A percentile compares a stretch with the other conserved stretches of the same genome.
phyloP scores from a whole-genome alignment of 2,113 vertebrate species.

The Microtus pennsylvanicus region DNA sequence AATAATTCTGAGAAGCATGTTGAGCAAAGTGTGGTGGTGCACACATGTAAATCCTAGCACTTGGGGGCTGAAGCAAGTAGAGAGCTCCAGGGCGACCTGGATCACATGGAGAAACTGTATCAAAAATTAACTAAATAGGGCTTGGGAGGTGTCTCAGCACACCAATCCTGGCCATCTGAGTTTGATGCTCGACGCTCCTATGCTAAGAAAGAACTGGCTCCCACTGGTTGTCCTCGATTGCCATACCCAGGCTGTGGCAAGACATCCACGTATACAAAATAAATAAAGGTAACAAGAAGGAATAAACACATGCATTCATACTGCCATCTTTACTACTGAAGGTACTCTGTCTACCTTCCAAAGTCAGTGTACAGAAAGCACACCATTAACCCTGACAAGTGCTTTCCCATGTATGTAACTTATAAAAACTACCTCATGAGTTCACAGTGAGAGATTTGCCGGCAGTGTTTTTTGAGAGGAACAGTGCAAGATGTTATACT shows the following conservation, averaged over 20 bases:
- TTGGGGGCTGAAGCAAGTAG: background rate
- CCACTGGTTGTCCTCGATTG: background rate
- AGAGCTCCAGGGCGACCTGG: background rate
- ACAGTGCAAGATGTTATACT: background rate
- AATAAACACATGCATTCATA: background rate
- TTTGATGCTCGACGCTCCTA: background rate
- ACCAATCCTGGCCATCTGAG: background rate
- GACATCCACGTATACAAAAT: no score
- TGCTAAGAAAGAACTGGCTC: background rate
- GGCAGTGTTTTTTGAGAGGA: background rate
- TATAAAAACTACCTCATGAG: background rate
- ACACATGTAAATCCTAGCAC: background rate
- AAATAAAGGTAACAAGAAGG: background rate
- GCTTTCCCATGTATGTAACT: conserved; percentile 8
- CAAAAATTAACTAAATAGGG: background rate
- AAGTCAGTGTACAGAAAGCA: conserved; percentile 30
- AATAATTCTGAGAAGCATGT: conserved; percentile 45
- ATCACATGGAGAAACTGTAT: background rate
- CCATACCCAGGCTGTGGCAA: no score
- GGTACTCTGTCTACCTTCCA: background rate
- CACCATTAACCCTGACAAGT: conserved; percentile 19
- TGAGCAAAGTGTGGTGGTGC: background rate
- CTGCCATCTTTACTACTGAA: conserved; percentile 4
- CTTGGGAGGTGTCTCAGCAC: background rate
- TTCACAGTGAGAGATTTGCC: conserved; percentile 33